Percentiles rank a stretch among this genome's conserved stretches.
Conservation (phyloP, 2,797 vertebrate species). For the Choloepus didactylus region DNA sequence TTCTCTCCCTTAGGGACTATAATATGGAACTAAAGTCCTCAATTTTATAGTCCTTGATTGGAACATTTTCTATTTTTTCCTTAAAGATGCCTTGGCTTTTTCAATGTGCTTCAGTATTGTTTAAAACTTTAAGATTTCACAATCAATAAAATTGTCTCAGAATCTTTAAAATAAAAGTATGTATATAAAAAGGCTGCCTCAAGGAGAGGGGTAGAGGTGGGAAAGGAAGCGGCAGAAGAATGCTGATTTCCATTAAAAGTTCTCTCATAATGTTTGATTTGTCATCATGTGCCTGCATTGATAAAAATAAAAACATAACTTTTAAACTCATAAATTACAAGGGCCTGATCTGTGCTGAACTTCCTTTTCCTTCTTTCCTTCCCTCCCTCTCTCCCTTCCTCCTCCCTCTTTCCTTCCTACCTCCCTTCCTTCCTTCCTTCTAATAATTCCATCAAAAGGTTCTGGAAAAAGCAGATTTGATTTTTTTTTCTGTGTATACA, state of each 20-base stretch:
- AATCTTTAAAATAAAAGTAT: not conserved
- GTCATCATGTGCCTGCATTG: constrained; percentile 21
- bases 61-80: constrained; percentile 13
- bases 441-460: constrained; percentile 86
- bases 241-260: constrained; percentile 42
- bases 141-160: constrained; percentile 38
- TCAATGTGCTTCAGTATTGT: not conserved
- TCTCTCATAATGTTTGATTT: constrained; percentile 50
- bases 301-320: constrained; percentile 67
- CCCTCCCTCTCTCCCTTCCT: constrained; percentile 33
- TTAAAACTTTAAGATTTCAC: constrained; percentile 43
- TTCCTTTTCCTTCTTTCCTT: constrained; percentile 73
- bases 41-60: not conserved
- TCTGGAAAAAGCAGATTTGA: constrained; percentile 86
- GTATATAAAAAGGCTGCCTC: not conserved
- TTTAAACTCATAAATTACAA: constrained; percentile 57
- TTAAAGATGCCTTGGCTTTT: not conserved
- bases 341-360: constrained; percentile 48
- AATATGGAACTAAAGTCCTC: not conserved
- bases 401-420: too few relatives aligned
- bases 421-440: constrained; percentile 53
- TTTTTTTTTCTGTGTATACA: constrained; percentile 85
- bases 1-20: not conserved
- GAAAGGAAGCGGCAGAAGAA: constrained; percentile 8
- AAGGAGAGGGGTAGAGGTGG: not conserved